A percentile compares a stretch with the other conserved stretches of the same genome.
Conservation (phyloP, 2,113 vertebrate species). For the Crotophaga sulcirostris region DNA sequence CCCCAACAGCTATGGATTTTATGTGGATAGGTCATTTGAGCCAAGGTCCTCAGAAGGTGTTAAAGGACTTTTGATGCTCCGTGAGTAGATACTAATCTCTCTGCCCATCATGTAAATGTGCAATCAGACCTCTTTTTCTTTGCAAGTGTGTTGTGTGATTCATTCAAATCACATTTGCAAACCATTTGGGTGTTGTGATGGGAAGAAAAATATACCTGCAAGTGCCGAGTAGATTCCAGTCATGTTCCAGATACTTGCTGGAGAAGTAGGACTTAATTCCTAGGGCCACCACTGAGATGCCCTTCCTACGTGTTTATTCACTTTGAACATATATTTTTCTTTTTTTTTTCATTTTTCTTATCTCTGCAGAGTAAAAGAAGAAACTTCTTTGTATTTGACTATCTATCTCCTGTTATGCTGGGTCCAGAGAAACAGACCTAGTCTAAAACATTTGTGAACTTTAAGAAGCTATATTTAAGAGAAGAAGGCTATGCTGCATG, state of each 20-base stretch:
- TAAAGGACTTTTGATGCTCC: background rate
- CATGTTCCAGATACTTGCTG: background rate
- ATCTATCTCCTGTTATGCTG: background rate
- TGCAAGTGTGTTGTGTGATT: background rate
- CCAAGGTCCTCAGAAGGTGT: background rate
- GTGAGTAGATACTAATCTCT: background rate
- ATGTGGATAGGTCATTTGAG: background rate
- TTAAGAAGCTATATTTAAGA: background rate
- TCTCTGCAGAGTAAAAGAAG: background rate
- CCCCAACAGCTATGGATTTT: background rate
- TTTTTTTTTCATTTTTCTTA: background rate
- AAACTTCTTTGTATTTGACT: rapidly evolving
- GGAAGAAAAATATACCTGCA: background rate
- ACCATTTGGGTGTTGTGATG: background rate
- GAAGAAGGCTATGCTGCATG: background rate
- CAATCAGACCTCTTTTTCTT: background rate
- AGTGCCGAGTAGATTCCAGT: background rate
- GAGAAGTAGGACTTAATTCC: background rate
- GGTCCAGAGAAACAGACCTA: background rate
- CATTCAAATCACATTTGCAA: background rate
- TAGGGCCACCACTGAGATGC: background rate
- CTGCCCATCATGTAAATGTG: background rate
- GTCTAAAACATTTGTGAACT: background rate
- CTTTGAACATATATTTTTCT: background rate
- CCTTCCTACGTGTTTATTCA: background rate